Evolutionary conservation across 2,888 invertebrate genomes (phyloP).

Genomic region (Linyphia triangularis): DNA sequence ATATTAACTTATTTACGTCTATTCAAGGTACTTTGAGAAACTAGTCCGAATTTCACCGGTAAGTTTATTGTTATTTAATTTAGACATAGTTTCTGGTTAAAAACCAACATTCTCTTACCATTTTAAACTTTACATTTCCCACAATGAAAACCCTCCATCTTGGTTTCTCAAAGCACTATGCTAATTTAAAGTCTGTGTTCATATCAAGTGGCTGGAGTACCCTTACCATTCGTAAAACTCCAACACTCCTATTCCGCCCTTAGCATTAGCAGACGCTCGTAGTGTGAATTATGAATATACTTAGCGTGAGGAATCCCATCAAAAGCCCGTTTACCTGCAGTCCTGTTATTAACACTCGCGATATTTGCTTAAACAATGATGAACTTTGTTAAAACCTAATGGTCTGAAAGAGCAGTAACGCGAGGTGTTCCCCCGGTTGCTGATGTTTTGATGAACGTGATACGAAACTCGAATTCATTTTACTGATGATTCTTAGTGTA

Average conservation of each 20-base stretch:
- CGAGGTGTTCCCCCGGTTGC: slow-evolving; percentile 14
- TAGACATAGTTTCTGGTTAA: too few relatives aligned
- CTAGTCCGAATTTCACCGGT: too few relatives aligned
- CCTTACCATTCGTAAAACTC: not conserved
- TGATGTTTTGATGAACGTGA: slow-evolving; percentile 66
- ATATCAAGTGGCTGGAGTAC: not conserved
- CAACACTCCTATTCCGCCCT: not conserved
- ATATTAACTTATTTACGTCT: too few relatives aligned
- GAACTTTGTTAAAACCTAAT: slow-evolving; percentile 43
- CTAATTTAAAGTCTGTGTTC: not conserved
- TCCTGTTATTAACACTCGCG: slow-evolving; percentile 61
- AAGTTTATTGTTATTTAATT: too few relatives aligned
- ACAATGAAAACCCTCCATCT: too few relatives aligned
- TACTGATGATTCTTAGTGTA: slow-evolving; percentile 1
- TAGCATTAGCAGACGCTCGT: not conserved
- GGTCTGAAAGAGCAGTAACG: slow-evolving; percentile 22
- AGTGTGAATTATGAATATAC: slow-evolving; percentile 19
- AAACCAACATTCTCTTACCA: too few relatives aligned
- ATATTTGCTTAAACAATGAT: slow-evolving; percentile 57
- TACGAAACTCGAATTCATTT: slow-evolving; percentile 33
- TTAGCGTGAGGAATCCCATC: slow-evolving; percentile 61
- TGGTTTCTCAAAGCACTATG: too few relatives aligned
- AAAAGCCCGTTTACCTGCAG: slow-evolving; percentile 24
- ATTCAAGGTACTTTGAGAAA: too few relatives aligned
- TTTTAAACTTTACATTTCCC: too few relatives aligned